Percentiles rank a stretch among this genome's conserved stretches.
phyloP scores from a whole-genome alignment of 2,888 invertebrate species.

The Ophion costatus region DNA sequence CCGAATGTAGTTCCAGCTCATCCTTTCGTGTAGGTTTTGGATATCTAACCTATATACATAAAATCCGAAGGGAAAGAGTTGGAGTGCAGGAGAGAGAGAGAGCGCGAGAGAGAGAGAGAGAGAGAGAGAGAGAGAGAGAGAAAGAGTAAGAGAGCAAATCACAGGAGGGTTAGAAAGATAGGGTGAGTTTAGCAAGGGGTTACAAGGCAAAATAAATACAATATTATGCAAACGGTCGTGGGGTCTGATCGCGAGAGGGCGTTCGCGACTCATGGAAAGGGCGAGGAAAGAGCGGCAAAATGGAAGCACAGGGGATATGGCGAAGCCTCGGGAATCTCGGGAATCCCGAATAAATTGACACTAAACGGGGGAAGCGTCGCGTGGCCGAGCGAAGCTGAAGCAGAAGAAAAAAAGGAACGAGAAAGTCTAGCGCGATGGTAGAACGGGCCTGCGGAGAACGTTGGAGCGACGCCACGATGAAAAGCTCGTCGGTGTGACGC shows the following conservation, averaged over 20 bases:
- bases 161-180: slow-evolving; percentile 47
- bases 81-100: slow-evolving; percentile 28
- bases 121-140: slow-evolving; percentile 26
- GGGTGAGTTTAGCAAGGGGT: slow-evolving; percentile 63
- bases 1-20: slow-evolving; percentile 51
- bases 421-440: slow-evolving; percentile 38
- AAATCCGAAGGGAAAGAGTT: slow-evolving; percentile 51
- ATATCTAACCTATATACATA: slow-evolving; percentile 51
- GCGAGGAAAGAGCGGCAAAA: slow-evolving; percentile 30
- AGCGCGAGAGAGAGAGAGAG: background rate
- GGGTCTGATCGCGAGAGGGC: slow-evolving; percentile 77
- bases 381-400: slow-evolving; percentile 45
- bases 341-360: slow-evolving; percentile 84
- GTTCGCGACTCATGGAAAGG: slow-evolving; percentile 28
- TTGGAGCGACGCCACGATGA: slow-evolving; percentile 25
- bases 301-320: slow-evolving; percentile 66
- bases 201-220: slow-evolving; percentile 84
- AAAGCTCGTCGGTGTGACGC: slow-evolving; percentile 50
- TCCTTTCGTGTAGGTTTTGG: slow-evolving; percentile 23
- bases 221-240: slow-evolving; percentile 83
- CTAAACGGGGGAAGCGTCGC: slow-evolving; percentile 80
- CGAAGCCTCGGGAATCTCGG: slow-evolving; percentile 83
- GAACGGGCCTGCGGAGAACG: slow-evolving; percentile 39
- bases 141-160: slow-evolving; percentile 11
- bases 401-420: slow-evolving; percentile 21